These are phyloP conservation scores for Notospermus geniculatus DNA, from an alignment of 1,140 invertebrate genomes.

Conservation along the genomic window DNA sequence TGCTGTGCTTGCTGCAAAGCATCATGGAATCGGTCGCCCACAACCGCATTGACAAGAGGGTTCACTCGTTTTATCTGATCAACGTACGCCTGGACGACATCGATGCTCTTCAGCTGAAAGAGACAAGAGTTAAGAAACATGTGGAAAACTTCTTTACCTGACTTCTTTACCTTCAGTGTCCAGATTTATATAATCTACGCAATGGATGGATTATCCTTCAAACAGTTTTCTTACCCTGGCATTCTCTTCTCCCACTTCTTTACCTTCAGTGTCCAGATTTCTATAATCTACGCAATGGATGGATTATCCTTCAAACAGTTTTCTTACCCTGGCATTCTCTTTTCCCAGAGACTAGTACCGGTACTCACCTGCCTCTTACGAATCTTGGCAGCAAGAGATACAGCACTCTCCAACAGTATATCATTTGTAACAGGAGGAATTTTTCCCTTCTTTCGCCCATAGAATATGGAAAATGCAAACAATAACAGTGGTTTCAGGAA, in stretches of 20 bases:
- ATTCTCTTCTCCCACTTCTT: too few relatives aligned
- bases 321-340: not conserved
- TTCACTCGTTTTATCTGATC: slow-evolving; percentile 41
- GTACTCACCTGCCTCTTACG: slow-evolving; percentile 70
- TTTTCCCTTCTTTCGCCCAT: slow-evolving; percentile 23
- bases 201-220: not conserved
- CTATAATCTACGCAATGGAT: too few relatives aligned
- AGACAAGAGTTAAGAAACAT: not conserved
- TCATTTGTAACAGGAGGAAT: slow-evolving; percentile 72
- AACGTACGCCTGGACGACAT: slow-evolving; percentile 47
- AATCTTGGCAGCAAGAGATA: slow-evolving; percentile 73
- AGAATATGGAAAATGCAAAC: slow-evolving; percentile 29
- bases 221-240: not conserved
- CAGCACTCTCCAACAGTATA: slow-evolving; percentile 71
- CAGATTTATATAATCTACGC: too few relatives aligned
- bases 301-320: not conserved
- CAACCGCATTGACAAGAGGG: slow-evolving; percentile 41
- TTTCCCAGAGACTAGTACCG: slow-evolving; percentile 18
- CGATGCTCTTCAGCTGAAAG: slow-evolving; percentile 38
- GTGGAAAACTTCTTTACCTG: too few relatives aligned
- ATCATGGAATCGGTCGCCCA: slow-evolving; percentile 38
- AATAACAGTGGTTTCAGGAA: too few relatives aligned
- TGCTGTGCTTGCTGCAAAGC: slow-evolving; percentile 42
- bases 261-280: too few relatives aligned
- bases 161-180: too few relatives aligned